Conservation (phyloP, 2,113 vertebrate species). For the Panthera tigris region DNA sequence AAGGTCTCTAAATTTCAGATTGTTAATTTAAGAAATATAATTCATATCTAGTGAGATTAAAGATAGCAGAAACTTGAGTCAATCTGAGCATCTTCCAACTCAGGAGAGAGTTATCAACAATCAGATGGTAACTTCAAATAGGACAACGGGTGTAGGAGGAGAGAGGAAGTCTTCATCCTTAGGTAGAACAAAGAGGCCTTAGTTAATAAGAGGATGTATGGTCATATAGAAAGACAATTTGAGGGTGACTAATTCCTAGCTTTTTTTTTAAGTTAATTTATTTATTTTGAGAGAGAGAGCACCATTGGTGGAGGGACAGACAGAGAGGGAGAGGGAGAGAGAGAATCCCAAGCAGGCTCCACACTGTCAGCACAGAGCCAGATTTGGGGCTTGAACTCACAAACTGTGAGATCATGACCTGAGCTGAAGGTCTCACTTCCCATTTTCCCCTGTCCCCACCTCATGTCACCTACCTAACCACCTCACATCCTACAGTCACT, state of each 20-base stretch:
- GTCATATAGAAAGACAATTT: neutral
- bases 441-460: neutral
- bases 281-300: no score
- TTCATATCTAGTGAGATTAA: neutral
- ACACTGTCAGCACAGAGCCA: no score
- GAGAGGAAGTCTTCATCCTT: neutral
- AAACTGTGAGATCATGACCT: no score
- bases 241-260: neutral
- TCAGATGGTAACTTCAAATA: neutral
- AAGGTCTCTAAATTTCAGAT: slow-evolving; percentile 5
- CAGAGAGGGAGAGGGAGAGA: no score
- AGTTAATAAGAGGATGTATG: neutral
- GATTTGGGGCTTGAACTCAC: no score
- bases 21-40: slow-evolving; percentile 19
- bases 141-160: neutral
- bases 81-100: neutral
- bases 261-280: neutral
- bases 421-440: neutral
- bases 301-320: no score
- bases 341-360: no score
- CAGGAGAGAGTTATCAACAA: neutral
- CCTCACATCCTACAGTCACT: neutral
- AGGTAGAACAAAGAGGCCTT: neutral
- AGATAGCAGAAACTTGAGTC: slow-evolving; percentile 34
- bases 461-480: no score